A percentile compares a stretch with the other conserved stretches of the same genome.
These are phyloP conservation scores for Variabilichromis moorii DNA, from an alignment of 2,113 vertebrate species.

Conservation along the genomic window DNA sequence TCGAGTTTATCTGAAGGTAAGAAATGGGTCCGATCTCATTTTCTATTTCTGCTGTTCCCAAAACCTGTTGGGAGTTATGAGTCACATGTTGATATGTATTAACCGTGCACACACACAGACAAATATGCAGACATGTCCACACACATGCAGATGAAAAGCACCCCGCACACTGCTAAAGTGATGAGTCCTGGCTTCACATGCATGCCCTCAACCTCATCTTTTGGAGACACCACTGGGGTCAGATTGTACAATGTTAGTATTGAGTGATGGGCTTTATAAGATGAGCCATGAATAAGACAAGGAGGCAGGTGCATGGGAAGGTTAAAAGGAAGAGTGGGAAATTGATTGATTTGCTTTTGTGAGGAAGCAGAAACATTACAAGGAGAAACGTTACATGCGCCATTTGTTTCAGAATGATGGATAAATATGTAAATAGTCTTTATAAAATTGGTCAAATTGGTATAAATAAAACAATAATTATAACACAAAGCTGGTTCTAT, in stretches of 20 bases:
- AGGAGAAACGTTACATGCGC: background rate
- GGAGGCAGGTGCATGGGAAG: background rate
- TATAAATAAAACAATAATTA: background rate
- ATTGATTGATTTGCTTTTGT: background rate
- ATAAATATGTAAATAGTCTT: background rate
- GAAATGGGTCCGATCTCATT: conserved; percentile 58
- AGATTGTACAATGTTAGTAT: conserved; percentile 79
- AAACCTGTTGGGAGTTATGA: conserved; percentile 15
- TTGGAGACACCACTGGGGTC: conserved; percentile 75
- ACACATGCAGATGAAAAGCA: conserved; percentile 3
- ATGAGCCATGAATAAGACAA: conserved; percentile 78
- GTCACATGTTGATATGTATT: conserved; percentile 47
- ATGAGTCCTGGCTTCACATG: conserved; percentile 76
- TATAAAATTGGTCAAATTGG: background rate
- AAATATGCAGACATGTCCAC: background rate
- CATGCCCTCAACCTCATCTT: conserved; percentile 72
- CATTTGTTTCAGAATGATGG: background rate
- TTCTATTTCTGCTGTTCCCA: conserved; percentile 52
- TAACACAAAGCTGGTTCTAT: background rate
- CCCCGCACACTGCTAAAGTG: conserved; percentile 73
- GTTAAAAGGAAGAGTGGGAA: conserved; percentile 1
- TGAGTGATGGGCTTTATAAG: conserved; percentile 79
- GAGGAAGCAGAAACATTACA: background rate
- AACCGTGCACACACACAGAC: background rate
- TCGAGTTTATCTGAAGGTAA: conserved; percentile 2